A percentile compares a stretch with the other conserved stretches of the same genome.
Conservation (phyloP, 2,888 invertebrate species). For the Belgica antarctica region DNA sequence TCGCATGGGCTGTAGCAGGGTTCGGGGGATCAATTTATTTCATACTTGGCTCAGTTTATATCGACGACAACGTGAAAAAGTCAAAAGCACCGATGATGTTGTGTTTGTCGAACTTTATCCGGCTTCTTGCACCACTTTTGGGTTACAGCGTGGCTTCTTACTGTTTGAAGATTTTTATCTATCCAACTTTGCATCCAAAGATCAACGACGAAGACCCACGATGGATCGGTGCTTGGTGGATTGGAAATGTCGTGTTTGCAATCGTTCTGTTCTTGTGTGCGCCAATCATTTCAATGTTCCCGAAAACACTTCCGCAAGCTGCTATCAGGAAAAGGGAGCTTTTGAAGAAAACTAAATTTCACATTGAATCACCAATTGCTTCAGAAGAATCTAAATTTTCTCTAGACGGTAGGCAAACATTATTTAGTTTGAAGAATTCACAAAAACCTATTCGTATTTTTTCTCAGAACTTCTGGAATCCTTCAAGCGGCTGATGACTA, state of each 20-base stretch:
- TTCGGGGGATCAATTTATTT: conserved; percentile 68
- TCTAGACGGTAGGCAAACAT: conserved; percentile 62
- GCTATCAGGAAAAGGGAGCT: conserved; percentile 62
- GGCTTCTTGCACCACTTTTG: conserved; percentile 68
- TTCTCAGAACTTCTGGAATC: no score
- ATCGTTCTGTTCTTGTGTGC: conserved; percentile 61
- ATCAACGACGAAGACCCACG: conserved; percentile 67
- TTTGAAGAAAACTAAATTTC: no score
- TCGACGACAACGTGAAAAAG: conserved; percentile 74
- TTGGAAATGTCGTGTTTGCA: conserved; percentile 70
- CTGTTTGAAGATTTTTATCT: conserved; percentile 66
- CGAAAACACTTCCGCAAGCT: conserved; percentile 66
- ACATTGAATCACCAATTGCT: no score
- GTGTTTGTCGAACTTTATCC: conserved; percentile 67
- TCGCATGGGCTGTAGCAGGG: conserved; percentile 69
- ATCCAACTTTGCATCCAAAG: conserved; percentile 63
- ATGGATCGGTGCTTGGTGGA: conserved; percentile 84
- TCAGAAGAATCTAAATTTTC: conserved; percentile 47
- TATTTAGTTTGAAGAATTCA: no score
- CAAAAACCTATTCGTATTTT: no score
- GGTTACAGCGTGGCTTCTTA: conserved; percentile 67
- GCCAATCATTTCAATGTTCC: conserved; percentile 58
- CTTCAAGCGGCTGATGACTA: conserved; percentile 63
- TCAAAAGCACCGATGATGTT: conserved; percentile 69
- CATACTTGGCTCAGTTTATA: conserved; percentile 68